phyloP scores from a whole-genome alignment of 2,888 invertebrate genomes.

The Acronicta aceris region DNA sequence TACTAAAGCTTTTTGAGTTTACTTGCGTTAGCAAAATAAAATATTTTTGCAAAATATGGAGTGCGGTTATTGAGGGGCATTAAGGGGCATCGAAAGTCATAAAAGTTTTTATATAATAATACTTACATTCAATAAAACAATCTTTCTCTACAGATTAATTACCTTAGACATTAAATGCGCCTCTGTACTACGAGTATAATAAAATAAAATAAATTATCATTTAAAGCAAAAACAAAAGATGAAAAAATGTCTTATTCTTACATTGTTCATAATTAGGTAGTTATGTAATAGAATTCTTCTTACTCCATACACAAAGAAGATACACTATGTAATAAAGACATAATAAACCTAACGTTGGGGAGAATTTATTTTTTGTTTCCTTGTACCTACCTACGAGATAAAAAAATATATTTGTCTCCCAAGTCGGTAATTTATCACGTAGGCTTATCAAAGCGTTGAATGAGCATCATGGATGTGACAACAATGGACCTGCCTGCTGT shows the following conservation, averaged over 20 bases:
- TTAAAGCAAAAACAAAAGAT: no score
- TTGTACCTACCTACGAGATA: conserved; percentile 14
- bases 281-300: neutral
- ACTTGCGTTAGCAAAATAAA: neutral
- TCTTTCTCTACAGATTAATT: no score
- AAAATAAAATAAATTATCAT: no score
- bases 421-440: conserved; percentile 70
- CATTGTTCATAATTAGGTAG: no score
- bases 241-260: no score
- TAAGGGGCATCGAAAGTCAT: no score
- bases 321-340: conserved; percentile 24
- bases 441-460: conserved; percentile 67
- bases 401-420: conserved; percentile 60
- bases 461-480: conserved; percentile 68
- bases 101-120: no score
- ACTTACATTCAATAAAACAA: no score
- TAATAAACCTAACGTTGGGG: conserved; percentile 30
- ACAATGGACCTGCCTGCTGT: conserved; percentile 64
- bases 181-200: no score
- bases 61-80: neutral
- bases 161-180: no score
- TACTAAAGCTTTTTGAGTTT: neutral
- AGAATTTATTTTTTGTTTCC: conserved; percentile 38
- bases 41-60: neutral
- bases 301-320: conserved; percentile 6